These are phyloP conservation scores for Andrena haemorrhoa DNA, from an alignment of 2,888 invertebrate genomes.

Conservation along the genomic window DNA sequence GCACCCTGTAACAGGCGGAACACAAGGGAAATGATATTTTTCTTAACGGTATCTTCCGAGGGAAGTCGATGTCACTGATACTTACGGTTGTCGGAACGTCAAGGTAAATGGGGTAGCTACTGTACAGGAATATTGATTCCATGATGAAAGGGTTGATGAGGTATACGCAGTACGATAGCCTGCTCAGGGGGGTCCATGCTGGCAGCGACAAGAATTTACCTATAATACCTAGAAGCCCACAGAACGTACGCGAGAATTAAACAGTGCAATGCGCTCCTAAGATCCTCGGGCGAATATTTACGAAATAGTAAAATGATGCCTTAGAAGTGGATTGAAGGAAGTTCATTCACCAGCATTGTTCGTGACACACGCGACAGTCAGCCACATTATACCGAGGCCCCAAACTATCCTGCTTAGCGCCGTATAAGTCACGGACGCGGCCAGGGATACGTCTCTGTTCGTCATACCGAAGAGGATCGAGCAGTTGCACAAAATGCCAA, in stretches of 20 bases:
- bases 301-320: background rate
- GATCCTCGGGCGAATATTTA: background rate
- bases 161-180: constrained; percentile 87
- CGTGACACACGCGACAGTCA: constrained; percentile 86
- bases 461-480: constrained; percentile 84
- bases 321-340: constrained; percentile 25
- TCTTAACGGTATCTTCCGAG: background rate
- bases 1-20: constrained; percentile 73
- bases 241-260: background rate
- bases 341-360: constrained; percentile 85
- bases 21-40: constrained; percentile 19
- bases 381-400: constrained; percentile 87
- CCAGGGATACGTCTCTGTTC: constrained; percentile 84
- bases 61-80: background rate
- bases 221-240: constrained; percentile 81
- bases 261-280: too few species aligned
- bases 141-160: constrained; percentile 87
- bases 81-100: constrained; percentile 83
- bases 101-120: constrained; percentile 78
- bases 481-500: constrained; percentile 83
- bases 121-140: constrained; percentile 83
- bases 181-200: constrained; percentile 85
- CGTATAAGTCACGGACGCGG: constrained; percentile 85
- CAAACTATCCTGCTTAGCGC: constrained; percentile 86
- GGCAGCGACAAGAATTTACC: constrained; percentile 83